phyloP scores from a whole-genome alignment of 2,113 vertebrate genomes.

The Diphyllodes magnificus region DNA sequence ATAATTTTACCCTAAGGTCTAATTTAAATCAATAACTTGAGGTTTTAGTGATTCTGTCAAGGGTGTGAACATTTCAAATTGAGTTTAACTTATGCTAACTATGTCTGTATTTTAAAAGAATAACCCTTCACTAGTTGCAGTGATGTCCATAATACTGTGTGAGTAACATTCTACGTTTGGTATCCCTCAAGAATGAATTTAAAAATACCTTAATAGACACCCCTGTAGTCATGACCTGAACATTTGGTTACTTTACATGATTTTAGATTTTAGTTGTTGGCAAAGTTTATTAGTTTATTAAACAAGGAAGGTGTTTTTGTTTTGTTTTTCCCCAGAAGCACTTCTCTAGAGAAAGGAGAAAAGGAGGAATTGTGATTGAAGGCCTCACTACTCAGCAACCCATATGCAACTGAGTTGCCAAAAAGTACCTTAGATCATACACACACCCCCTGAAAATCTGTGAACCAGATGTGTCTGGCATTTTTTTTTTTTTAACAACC shows the following conservation, averaged over 20 bases:
- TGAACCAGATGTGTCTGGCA: background rate
- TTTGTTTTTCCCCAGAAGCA: background rate
- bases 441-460: background rate
- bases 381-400: background rate
- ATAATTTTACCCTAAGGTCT: background rate
- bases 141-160: background rate
- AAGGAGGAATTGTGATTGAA: background rate
- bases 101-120: background rate
- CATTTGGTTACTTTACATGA: background rate
- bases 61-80: background rate
- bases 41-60: background rate
- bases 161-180: background rate
- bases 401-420: background rate
- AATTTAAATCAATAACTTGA: conserved; percentile 14
- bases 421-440: background rate
- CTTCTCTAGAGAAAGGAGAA: background rate
- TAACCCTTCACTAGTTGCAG: background rate
- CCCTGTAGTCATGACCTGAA: background rate
- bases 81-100: background rate
- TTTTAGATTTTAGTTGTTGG: background rate
- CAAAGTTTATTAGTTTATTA: background rate
- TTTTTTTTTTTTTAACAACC: background rate
- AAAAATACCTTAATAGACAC: background rate
- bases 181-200: background rate
- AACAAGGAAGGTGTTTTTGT: background rate